Evolutionary conservation across 2,113 vertebrate species (phyloP).

Genomic region (Chaetodon trifascialis): DNA sequence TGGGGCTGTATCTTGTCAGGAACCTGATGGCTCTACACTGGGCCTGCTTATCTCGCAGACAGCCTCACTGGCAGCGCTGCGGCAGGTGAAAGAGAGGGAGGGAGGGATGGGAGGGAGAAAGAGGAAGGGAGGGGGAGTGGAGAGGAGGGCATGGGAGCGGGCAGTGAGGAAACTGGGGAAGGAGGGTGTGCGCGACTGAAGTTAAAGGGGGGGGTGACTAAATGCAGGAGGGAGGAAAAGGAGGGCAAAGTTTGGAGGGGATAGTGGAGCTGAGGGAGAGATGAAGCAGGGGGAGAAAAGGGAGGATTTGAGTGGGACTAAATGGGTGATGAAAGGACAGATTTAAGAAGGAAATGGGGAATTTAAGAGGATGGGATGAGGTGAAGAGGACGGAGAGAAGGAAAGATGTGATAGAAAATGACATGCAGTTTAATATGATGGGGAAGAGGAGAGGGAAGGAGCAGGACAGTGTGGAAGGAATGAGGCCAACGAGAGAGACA

Average conservation of each 20-base stretch:
- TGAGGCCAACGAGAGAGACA: conserved; percentile 5
- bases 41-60: conserved; percentile 73
- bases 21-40: conserved; percentile 72
- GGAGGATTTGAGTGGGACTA: conserved; percentile 25
- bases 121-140: conserved; percentile 21
- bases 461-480: neutral
- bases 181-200: conserved; percentile 14
- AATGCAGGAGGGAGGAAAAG: conserved; percentile 27
- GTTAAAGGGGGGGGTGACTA: conserved; percentile 12
- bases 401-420: conserved; percentile 33
- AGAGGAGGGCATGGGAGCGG: conserved; percentile 28
- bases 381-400: conserved; percentile 40
- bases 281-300: conserved; percentile 28
- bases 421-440: conserved; percentile 21
- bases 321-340: conserved; percentile 52
- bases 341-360: conserved; percentile 52
- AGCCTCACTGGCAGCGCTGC: conserved; percentile 53
- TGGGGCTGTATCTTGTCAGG: conserved; percentile 72
- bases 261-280: conserved; percentile 21
- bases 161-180: neutral
- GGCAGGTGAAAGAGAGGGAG: conserved; percentile 56
- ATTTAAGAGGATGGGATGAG: conserved; percentile 43
- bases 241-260: conserved; percentile 42
- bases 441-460: neutral
- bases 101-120: conserved; percentile 11